Base-by-base conservation (phyloP, 2,113 vertebrate species). In the Crotalus viridis region DNA sequence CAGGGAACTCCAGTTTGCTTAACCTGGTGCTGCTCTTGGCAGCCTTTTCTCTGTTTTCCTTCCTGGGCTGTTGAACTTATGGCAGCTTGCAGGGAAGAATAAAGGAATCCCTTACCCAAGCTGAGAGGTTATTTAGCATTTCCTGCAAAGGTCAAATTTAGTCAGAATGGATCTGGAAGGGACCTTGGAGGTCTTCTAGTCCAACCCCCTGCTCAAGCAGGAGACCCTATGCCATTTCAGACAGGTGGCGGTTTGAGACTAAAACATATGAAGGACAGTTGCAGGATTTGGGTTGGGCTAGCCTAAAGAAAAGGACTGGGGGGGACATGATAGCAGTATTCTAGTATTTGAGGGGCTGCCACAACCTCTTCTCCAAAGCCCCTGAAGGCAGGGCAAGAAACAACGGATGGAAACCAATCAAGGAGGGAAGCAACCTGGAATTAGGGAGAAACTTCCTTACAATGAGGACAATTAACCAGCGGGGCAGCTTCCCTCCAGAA, bases 341-440 rank as follows among this genome's bases (percentile, higher is more conserved):
- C 61, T 12, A n/a, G 64, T 0, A 15, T n/a, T 5, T 5, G 12
- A 69, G 64, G 64, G 64, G 28, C 28, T n/a, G 28, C 64, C 28
- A 0, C 28, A 26, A 28, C 0, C 1, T n/a, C 0, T 69, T 15
- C 0, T n/a, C 64, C 64, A 69, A 69, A n/a, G 28, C 61, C 1
- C 28, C 28, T 0, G 61, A n/a, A 0, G 61, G 61, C 64, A 15
- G 64, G 28, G 6, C 4, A 6, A 69, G 28, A 5, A 15, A 1
- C 28, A 15, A n/a, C 0, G 12, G 28, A 6, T 5, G 64, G 64
- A 69, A 59, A 69, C 28, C 1, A 5, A 28, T 6, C 64, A 13
- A 69, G 28, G 64, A n/a, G 26, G 28, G 10, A n/a, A 61, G 26
- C 59, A 61, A n/a, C 12, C 12, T 13, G 28, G 61, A n/a, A 69